Percentiles rank a stretch among this genome's conserved stretches.
Conservation (phyloP, 2,888 invertebrate species). For the Andrena bicolor region DNA sequence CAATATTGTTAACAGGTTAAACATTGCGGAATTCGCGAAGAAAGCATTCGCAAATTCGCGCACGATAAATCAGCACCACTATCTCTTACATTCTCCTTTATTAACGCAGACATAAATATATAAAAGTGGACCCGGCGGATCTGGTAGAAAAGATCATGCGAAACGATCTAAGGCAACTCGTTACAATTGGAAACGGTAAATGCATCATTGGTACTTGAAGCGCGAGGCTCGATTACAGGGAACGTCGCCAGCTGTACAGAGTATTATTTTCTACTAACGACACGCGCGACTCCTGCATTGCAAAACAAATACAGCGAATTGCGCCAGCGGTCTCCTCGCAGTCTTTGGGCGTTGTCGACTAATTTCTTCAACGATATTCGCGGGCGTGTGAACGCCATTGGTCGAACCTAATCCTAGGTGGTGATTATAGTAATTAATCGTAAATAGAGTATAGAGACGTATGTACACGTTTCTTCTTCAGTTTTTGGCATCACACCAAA, state of each 20-base stretch:
- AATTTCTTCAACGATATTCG: background rate
- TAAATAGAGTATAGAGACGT: conserved; percentile 26
- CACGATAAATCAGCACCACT: too few species aligned
- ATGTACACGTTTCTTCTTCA: conserved; percentile 49
- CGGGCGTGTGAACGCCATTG: background rate
- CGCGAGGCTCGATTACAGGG: background rate
- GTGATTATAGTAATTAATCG: conserved; percentile 17
- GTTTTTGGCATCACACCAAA: conserved; percentile 49
- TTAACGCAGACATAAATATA: conserved; percentile 64
- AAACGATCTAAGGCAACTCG: conserved; percentile 33
- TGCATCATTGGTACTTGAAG: conserved; percentile 72
- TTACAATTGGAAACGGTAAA: conserved; percentile 61
- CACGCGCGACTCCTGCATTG: background rate
- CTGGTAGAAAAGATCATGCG: conserved; percentile 44
- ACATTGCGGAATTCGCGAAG: background rate
- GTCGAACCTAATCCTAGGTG: conserved; percentile 19
- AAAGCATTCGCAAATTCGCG: too few species aligned
- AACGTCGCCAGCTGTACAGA: conserved; percentile 34
- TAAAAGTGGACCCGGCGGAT: conserved; percentile 37
- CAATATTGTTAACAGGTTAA: background rate
- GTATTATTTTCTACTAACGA: conserved; percentile 11
- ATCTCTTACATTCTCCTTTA: conserved; percentile 34
- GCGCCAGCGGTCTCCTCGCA: conserved; percentile 22
- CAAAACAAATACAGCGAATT: background rate
- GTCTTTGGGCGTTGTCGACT: conserved; percentile 27